A percentile compares a stretch with the other conserved stretches of the same genome.
phyloP scores from a whole-genome alignment of 2,113 vertebrate genomes.

The Elephas maximus region DNA sequence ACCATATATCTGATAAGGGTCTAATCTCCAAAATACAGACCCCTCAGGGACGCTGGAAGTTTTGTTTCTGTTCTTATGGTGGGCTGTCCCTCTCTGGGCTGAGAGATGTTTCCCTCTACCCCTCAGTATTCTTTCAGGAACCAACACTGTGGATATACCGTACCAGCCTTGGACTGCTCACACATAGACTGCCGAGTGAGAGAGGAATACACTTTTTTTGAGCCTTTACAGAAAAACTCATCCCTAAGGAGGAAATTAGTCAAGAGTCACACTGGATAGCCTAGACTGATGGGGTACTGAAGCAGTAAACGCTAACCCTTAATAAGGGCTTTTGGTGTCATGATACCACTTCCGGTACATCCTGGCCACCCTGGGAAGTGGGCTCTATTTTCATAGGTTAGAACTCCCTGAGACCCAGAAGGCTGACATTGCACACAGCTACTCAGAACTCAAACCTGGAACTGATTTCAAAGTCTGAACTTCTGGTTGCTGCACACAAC shows the following conservation, averaged over 20 bases:
- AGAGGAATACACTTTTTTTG: not conserved
- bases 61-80: not conserved
- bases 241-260: not conserved
- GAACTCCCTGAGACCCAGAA: not conserved
- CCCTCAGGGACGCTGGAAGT: not conserved
- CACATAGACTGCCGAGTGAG: not conserved
- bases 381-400: not conserved
- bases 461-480: not conserved
- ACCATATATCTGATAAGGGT: no score
- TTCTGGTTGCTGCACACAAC: not conserved
- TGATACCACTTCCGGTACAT: accelerated
- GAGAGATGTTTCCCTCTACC: not conserved
- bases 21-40: not conserved
- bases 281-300: no score
- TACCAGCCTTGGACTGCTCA: not conserved
- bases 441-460: not conserved
- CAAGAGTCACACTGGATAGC: not conserved
- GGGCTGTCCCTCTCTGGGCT: not conserved
- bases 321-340: accelerated
- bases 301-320: accelerated
- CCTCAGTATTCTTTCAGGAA: not conserved
- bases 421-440: not conserved
- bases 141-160: not conserved
- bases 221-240: not conserved
- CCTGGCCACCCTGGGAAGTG: not conserved